Base-by-base conservation (phyloP, 2,888 invertebrate species). In the Ophion ellenae region DNA sequence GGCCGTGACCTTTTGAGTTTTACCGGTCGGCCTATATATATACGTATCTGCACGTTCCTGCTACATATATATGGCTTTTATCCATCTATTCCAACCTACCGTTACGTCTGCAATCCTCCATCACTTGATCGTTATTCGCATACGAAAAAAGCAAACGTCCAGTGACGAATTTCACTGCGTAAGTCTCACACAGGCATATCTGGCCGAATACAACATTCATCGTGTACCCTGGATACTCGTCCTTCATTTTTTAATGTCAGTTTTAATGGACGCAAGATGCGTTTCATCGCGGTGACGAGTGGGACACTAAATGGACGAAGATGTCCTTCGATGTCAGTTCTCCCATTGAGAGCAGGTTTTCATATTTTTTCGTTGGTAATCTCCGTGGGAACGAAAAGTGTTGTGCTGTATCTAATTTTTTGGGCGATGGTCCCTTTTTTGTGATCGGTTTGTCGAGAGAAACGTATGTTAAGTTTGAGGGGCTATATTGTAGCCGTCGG, bases 321-420 rank as follows among this genome's bases (percentile, higher is more conserved):
- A 61, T 61, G 45, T 17, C 28, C 28, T 61, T 69, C n/a, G 17
- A 40, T 20, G 10, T 7, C 9, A 47, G 1, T 20, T 71, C 36
- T 28, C 3, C 63, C 24, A 36, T 66, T 36, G 10, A 7, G 36
- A 20, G 1, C 17, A 63, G 11, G 53, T 71, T 40, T 61, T 63
- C 61, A 63, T 67, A 75, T 71, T 85, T 82, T 83, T 64, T 20
- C n/a, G 20, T 45, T 47, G 10, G 32, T 85, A 80, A 83, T 86
- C 86, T 86, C 85, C 74, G 81, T 84, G 84, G 45, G 81, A 81
- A 86, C 61, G 5, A 70, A 67, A 81, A 81, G 45, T 40, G 32
- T 53, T 17, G 64, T 14, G 7, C 1, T 36, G 20, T 17, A n/a
- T n/a, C 28, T 40, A 17, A 45, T 14, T 40, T 24, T 40, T 28